Evolutionary conservation across 35 echinoderm and acorn worm species (phyloP).

Genomic region (Stichopus chloronotus): DNA sequence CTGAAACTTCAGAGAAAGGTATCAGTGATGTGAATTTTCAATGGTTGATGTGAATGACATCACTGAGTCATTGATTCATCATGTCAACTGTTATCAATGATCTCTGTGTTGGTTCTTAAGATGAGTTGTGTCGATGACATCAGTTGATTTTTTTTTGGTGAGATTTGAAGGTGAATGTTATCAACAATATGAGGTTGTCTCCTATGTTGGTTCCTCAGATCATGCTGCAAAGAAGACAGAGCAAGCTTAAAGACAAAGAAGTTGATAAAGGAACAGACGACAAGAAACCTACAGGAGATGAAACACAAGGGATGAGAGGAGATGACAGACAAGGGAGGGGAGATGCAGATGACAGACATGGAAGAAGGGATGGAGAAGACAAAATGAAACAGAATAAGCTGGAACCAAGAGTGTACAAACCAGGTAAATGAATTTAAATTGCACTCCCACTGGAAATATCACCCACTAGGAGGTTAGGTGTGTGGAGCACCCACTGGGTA

Average conservation of each 20-base stretch:
- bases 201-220: not conserved
- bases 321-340: slow-evolving; percentile 35
- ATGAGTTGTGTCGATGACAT: too few relatives aligned
- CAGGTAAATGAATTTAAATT: slow-evolving; percentile 61
- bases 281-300: not conserved
- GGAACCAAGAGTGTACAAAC: slow-evolving; percentile 78
- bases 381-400: slow-evolving; percentile 56
- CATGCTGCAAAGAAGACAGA: slow-evolving; percentile 44
- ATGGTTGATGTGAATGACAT: too few relatives aligned
- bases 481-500: too few relatives aligned
- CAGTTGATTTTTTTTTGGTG: too few relatives aligned
- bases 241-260: slow-evolving; percentile 23
- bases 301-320: not conserved
- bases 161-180: too few relatives aligned
- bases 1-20: too few relatives aligned
- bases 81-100: too few relatives aligned
- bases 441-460: too few relatives aligned
- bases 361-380: slow-evolving; percentile 52
- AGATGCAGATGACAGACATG: slow-evolving; percentile 48
- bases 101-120: too few relatives aligned
- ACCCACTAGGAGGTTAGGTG: too few relatives aligned
- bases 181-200: not conserved
- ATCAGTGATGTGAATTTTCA: too few relatives aligned
- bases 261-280: slow-evolving; percentile 8
- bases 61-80: too few relatives aligned